Evolutionary conservation across 2,888 invertebrate genomes (phyloP), one percentile per base, ranked within the genome.

Genomic region (Clepsis dumicolana): DNA sequence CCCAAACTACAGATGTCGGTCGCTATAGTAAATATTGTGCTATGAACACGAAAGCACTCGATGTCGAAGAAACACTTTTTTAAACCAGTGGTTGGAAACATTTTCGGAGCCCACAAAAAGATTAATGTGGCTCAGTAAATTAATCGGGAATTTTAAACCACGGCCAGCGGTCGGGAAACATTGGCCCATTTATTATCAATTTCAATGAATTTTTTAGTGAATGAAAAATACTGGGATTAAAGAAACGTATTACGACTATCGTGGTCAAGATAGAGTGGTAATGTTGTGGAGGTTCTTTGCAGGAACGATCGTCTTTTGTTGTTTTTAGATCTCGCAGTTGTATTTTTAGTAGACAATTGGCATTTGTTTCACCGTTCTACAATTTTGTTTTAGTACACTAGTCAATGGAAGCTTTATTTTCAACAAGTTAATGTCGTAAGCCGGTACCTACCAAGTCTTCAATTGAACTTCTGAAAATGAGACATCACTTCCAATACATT

Each of bases 101-200:
- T 65, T 65, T 56, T 61, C 59, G 65, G 56, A 61, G 67, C 65
- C 71, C 65, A 64, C 68, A 69, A 60, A 60, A 54, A 59, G 64
- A 71, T 77, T 76, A 75, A 78, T 77, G 53, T 64, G 54, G 14
- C 65, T 70, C 72, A 73, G 71, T 74, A 75, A 71, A 76, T 77
- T 73, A 76, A 75, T 75, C 73, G 72, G 65, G 71, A 71, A 65
- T 75, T 75, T 75, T 76, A 75, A 78, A 76, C 73, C 67, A 72
- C 72, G 10, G 60, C 63, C 65, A 61, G 68, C 67, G 66, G 52
- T 52, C 70, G 72, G 76, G 67, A 74, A 73, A 75, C 74, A 74
- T 75, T 74, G 74, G 72, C 72, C 66, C 77, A 75, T 76, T 79
- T 73, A 73, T 72, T 77, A 75, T 75, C 75, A 74, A 74, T 76